Conservation (phyloP, 2,113 vertebrate genomes). For the Ardeotis arabs region DNA sequence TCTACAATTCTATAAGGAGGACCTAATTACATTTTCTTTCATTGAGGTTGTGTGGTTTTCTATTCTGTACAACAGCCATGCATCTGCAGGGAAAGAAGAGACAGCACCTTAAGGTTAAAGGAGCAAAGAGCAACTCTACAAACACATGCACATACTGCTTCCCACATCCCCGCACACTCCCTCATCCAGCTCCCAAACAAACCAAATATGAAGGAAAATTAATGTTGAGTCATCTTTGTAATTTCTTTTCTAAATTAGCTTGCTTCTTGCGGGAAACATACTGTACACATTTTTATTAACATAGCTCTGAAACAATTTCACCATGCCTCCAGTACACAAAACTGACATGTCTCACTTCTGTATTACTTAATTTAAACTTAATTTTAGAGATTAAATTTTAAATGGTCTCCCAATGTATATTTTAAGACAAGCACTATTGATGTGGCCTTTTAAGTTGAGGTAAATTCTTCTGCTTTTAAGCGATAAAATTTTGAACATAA, state of each 20-base stretch:
- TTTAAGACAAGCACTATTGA: background rate
- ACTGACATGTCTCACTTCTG: background rate
- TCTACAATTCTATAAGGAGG: background rate
- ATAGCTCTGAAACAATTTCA: background rate
- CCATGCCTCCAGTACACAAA: background rate
- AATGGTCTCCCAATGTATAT: background rate
- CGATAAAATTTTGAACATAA: background rate
- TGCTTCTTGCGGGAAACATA: background rate
- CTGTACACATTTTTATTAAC: background rate
- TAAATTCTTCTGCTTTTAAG: background rate
- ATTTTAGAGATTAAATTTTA: background rate
- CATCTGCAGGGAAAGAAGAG: background rate
- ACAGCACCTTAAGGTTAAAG: background rate
- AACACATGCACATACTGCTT: background rate
- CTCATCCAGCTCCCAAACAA: background rate
- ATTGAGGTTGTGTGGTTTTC: background rate
- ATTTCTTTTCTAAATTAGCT: background rate
- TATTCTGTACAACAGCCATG: background rate
- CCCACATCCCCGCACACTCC: too few relatives aligned
- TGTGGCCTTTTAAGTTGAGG: background rate
- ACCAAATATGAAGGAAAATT: background rate
- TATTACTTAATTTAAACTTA: background rate
- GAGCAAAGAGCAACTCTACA: background rate
- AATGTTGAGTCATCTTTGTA: rapidly evolving
- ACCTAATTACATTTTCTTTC: background rate